Evolutionary conservation across 64 coral and sea anemone genomes (phyloP), one percentile per base, ranked within the genome.

Genomic region (Dendrophyllia cribrosa): DNA sequence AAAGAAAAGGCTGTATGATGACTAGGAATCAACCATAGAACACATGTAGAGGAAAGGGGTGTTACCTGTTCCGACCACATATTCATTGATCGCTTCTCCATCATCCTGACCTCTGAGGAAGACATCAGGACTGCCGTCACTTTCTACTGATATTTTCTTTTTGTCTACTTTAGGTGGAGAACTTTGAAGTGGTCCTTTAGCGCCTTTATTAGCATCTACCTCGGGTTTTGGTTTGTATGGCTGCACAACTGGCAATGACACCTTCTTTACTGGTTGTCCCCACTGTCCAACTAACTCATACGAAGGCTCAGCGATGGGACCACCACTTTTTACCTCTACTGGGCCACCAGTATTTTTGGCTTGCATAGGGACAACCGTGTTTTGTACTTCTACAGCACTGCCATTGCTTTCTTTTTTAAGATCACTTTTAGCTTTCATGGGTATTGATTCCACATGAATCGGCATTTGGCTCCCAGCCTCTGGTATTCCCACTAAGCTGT

Each of bases 401-500:
- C 23, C 53, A 43, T 25, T 5, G 46, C 47, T 64, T 64, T 45
- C 55, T 26, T 47, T 82, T 3, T 6, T 3, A 19, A 16, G 23
- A 60, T 61, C 56, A 43, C 23, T 59, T 22, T 60, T 60, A 44
- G 34, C 34, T 34, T 34, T 34, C 34, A 34, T 34, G 2, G 26
- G 58, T 10, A 43, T 9, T 5, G 78, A 46, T 50, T 50, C 45
- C 13, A 21, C 72, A 19, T 3, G 6, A 60, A 80, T 24, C 1
- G 55, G 55, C 4, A 43, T 49, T 67, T 67, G 60, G 43, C 58
- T 48, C 4, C 0, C 20, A 1, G 15, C 20, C 23, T n/a, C 80
- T 21, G 80, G 80, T 6, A 84, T 84, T 13, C 80, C 80, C 9
- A 84, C 26, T 9, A 84, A 84, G 62, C 20, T 50, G 62, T 84